phyloP scores from a whole-genome alignment of 30 jellyfish, hydroid and myxozoan genomes.

The Turritopsis rubra region DNA sequence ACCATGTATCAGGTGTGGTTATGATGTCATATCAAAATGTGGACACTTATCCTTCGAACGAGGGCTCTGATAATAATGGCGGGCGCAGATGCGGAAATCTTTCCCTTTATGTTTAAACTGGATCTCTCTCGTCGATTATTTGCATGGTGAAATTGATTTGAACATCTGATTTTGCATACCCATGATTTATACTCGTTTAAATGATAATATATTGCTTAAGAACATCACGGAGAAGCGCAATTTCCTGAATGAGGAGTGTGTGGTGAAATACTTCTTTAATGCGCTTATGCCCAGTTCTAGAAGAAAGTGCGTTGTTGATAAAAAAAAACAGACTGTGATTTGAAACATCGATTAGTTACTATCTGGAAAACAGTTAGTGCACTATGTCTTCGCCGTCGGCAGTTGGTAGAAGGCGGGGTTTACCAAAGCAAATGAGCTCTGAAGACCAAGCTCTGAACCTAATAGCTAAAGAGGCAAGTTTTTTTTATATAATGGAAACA shows the following conservation, averaged over 20 bases:
- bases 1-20: slow-evolving; percentile 42
- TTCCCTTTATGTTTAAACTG: not conserved
- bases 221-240: not conserved
- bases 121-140: not conserved
- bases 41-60: slow-evolving; percentile 8
- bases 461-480: slow-evolving; percentile 85
- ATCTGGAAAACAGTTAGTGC: not conserved
- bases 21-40: slow-evolving; percentile 19
- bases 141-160: not conserved
- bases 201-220: not conserved
- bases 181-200: not conserved
- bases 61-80: slow-evolving; percentile 24
- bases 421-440: slow-evolving; percentile 62
- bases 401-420: slow-evolving; percentile 88
- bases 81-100: slow-evolving; percentile 24
- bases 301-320: not conserved
- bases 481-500: not conserved
- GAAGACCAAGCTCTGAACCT: slow-evolving; percentile 84
- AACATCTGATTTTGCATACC: not conserved
- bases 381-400: slow-evolving; percentile 49
- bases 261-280: not conserved
- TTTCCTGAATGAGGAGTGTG: not conserved
- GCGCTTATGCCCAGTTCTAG: not conserved
- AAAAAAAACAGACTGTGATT: not conserved
- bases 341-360: not conserved